These are phyloP conservation scores for Papilio glaucus DNA, from an alignment of 1,140 invertebrate genomes.

Conservation along the genomic window DNA sequence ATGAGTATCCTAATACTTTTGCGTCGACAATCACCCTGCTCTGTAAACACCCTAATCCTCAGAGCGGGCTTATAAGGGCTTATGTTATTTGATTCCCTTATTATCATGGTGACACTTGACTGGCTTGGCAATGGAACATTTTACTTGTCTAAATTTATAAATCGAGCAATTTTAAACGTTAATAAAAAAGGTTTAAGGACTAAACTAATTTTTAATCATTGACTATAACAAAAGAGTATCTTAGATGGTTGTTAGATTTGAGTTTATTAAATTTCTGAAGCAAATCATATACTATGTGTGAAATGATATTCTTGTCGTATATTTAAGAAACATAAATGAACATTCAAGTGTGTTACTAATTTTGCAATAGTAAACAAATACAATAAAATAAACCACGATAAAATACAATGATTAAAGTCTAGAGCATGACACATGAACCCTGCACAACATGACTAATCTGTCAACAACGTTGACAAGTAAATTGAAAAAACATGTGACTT, in stretches of 20 bases:
- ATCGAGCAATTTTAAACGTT: slow-evolving; percentile 6
- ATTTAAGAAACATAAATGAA: too few relatives aligned
- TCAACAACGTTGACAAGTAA: background rate
- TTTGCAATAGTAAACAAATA: too few relatives aligned
- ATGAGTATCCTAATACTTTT: slow-evolving; percentile 41
- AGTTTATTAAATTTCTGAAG: slow-evolving; percentile 7
- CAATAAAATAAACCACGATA: too few relatives aligned
- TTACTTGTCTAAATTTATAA: background rate
- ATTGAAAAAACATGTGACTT: too few relatives aligned
- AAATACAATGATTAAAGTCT: too few relatives aligned
- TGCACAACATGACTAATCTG: too few relatives aligned
- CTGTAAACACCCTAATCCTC: slow-evolving; percentile 47
- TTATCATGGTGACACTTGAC: slow-evolving; percentile 41
- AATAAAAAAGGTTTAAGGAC: background rate
- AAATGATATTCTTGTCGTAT: background rate
- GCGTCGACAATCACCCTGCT: slow-evolving; percentile 48
- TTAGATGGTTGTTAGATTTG: background rate
- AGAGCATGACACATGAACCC: too few relatives aligned
- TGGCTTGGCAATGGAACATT: slow-evolving; percentile 23
- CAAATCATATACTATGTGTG: background rate
- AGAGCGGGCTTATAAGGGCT: slow-evolving; percentile 44
- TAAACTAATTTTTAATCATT: background rate
- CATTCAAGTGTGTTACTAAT: too few relatives aligned
- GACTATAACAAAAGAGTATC: background rate
- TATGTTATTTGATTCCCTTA: slow-evolving; percentile 52